These are phyloP conservation scores for Trisateles emortualis DNA, from an alignment of 2,888 invertebrate species.

Conservation along the genomic window DNA sequence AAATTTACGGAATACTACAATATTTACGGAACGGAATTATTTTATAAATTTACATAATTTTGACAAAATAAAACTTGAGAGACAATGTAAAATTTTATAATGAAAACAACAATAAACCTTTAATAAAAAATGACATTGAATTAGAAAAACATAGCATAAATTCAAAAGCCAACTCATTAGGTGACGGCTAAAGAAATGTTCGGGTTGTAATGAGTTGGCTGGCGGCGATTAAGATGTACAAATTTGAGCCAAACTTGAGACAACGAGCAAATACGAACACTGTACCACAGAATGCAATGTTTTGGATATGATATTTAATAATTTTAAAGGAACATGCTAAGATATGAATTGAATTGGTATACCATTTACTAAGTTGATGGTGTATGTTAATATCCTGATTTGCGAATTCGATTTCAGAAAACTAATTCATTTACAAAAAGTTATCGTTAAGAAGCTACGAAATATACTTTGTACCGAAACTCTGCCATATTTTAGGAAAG, in stretches of 20 bases:
- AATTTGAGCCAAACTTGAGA: constrained; percentile 73
- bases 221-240: constrained; percentile 77
- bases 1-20: no score
- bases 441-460: no score
- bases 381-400: no score
- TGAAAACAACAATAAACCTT: constrained; percentile 50
- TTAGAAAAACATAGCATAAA: constrained; percentile 56
- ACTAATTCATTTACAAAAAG: no score
- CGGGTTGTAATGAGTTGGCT: constrained; percentile 76
- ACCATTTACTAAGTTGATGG: no score
- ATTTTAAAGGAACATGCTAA: neutral
- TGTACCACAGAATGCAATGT: constrained; percentile 35
- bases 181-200: constrained; percentile 72
- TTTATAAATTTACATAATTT: no score
- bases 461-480: no score
- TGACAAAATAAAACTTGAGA: no score
- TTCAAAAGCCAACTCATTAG: constrained; percentile 76
- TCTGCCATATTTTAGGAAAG: no score
- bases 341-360: no score
- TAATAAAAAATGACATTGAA: constrained; percentile 56
- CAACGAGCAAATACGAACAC: constrained; percentile 48
- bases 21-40: no score
- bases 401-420: no score
- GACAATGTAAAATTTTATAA: constrained; percentile 17
- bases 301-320: constrained; percentile 35